Evolutionary conservation across 1,140 invertebrate genomes (phyloP), one percentile per base, ranked within the genome.

Genomic region (Dolichoris vasculosae): DNA sequence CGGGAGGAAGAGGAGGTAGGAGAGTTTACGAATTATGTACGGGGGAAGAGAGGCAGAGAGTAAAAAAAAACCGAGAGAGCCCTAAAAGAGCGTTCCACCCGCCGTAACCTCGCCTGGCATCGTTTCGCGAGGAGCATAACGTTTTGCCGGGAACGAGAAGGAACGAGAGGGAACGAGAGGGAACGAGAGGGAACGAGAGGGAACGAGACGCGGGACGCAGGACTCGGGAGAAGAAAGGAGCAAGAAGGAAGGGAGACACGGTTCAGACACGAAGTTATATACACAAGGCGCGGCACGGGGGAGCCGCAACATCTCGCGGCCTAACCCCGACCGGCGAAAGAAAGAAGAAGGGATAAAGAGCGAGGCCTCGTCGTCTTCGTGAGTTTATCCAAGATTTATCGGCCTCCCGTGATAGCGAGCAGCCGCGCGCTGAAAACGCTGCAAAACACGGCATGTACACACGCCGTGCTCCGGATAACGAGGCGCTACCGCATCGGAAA

Each of bases 341-440:
- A 77, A 64, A 77, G 63, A 69, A 75, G 71, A 82, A 69, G 43
- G 38, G 67, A 87, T 86, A 83, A 59, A 83, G 88, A 88, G 86
- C 71, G 88, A 82, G 77, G 67, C 85, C 88, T n/a, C 38, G 30
- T 26, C 48, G 64, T 88, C 87, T 86, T 87, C 87, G 88, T 88
- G 88, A 89, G 88, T 88, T 89, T 87, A 87, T 87, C 87, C 89
- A 89, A 92, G 92, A 92, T 92, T 92, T 92, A 92, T 92, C 90
- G 90, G 90, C 86, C 89, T 90, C 89, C 90, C 89, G 89, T 90
- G 91, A 92, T 92, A 92, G 91, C 88, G 88, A 89, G 89, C 89
- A 89, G 89, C 89, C 89, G 90, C 89, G 90, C 89, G 89, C 90
- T 91, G 91, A 91, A 92, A 92, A 92, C 92, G 89, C 90, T 91